Evolutionary conservation across 1,140 invertebrate species (phyloP), one percentile per base, ranked within the genome.

Genomic region (Rhizoglyphus robini): DNA sequence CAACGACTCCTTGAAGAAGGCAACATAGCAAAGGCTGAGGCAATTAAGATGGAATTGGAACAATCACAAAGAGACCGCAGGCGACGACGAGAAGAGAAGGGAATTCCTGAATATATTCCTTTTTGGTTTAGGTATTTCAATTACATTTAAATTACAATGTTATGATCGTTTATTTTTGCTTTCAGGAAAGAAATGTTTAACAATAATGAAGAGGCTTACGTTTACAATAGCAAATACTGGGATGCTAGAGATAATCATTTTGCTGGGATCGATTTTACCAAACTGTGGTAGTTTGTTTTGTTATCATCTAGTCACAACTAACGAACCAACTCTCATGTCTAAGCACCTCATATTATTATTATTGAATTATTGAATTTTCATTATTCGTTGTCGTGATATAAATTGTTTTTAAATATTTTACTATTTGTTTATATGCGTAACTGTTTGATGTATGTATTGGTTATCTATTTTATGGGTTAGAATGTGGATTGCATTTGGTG

Each of bases 1-100:
- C 81, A 82, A 70, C 75, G 79, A 3, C 60, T 68, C 25, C 51
- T 90, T 36, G 87, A 90, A 74, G 84, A 88, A 74, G 88, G 87
- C 3, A 81, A 87, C 72, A 77, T 89, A 41, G 75, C 79, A 15
- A 79, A 79, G 27, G 87, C 87, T 0, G 87, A 90, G 76, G 75
- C 76, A 27, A 76, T 84, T 68, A 90, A 90, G 74, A 71, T 81
- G 20, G 76, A 81, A 69, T 71, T 88, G 47, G 86, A 88, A 74
- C 81, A 84, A 68, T 72, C 76, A 11, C 86, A 88, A 73, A 72
- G 86, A 46, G 85, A 87, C 36, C 74, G 83, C 46, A 74, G 84
- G 60, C 84, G 83, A 72, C 72, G 77, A 57, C 73, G 80, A 57
- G 84, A 86, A 70, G 79, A 81, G 65, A 73, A 78, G 31, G 78